Percentiles rank a stretch among this genome's conserved stretches.
These are phyloP conservation scores for Kradibia gibbosae DNA, from an alignment of 1,140 invertebrate genomes.

Conservation along the genomic window DNA sequence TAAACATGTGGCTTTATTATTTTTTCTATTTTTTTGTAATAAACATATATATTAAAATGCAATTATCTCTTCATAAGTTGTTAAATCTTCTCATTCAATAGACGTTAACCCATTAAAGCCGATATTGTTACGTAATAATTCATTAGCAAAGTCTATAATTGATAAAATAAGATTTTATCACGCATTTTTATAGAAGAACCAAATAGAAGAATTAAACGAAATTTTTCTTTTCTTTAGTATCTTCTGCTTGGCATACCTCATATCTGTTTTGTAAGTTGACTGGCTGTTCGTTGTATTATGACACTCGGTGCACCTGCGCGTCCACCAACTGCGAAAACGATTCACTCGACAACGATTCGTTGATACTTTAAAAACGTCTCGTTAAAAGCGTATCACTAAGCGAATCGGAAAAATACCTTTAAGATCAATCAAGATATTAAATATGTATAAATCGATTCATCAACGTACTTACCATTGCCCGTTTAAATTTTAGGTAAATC, in stretches of 20 bases:
- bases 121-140: too few species aligned
- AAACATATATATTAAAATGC: too few species aligned
- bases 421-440: constrained; percentile 4
- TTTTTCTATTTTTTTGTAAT: too few species aligned
- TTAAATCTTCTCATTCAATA: too few species aligned
- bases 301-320: constrained; percentile 38
- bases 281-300: not conserved
- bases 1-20: too few species aligned
- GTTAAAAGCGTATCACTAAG: constrained; percentile 8
- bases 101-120: too few species aligned
- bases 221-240: not conserved
- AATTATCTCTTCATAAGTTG: too few species aligned
- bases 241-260: not conserved
- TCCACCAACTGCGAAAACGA: constrained; percentile 24
- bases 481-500: too few species aligned
- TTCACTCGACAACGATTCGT: not conserved
- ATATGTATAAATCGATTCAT: not conserved
- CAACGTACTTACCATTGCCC: too few species aligned
- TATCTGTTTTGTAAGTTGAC: constrained; percentile 16
- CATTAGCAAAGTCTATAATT: too few species aligned
- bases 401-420: not conserved
- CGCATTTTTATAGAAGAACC: not conserved
- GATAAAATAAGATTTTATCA: too few species aligned
- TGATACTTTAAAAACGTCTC: constrained; percentile 23
- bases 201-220: not conserved